Conservation (phyloP, 1,140 invertebrate species). For the Drosophila burlai region DNA sequence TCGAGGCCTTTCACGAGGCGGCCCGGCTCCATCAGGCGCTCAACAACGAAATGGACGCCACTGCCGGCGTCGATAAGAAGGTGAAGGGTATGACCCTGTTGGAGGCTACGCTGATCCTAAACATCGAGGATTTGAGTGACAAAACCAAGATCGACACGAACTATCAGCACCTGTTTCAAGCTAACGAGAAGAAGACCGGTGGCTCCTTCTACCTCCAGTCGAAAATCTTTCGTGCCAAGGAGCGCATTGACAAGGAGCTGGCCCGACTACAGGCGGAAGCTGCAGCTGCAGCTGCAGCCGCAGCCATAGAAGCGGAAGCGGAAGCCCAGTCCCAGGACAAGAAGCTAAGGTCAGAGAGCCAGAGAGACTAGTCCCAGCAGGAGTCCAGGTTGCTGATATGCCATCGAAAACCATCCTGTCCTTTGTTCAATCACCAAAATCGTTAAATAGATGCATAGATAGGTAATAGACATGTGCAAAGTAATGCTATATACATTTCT, state of each 20-base stretch:
- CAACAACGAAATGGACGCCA: background rate
- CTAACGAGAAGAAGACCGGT: slow-evolving; percentile 95
- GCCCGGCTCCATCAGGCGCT: slow-evolving; percentile 75
- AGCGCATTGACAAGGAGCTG: slow-evolving; percentile 93
- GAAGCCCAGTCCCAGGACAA: background rate
- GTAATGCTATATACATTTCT: slow-evolving; percentile 1
- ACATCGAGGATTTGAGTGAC: slow-evolving; percentile 45
- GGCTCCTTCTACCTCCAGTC: slow-evolving; percentile 99
- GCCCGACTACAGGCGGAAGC: slow-evolving; percentile 32
- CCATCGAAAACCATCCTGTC: background rate
- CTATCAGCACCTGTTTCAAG: slow-evolving; percentile 93
- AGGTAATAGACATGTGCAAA: background rate
- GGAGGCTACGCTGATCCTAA: slow-evolving; percentile 61
- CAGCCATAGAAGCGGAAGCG: background rate
- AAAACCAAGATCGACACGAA: slow-evolving; percentile 37
- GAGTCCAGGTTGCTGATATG: background rate
- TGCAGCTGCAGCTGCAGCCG: background rate
- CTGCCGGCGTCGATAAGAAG: background rate
- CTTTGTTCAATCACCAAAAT: slow-evolving; percentile 1
- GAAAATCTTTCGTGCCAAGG: slow-evolving; percentile 97
- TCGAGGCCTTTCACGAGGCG: slow-evolving; percentile 56
- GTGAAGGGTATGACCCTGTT: slow-evolving; percentile 59
- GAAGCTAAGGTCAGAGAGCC: background rate
- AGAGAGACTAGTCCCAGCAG: background rate
- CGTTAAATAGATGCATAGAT: background rate